Percentiles rank a stretch among this genome's conserved stretches.
Conservation (phyloP, 1,140 invertebrate species). For the Bombus fervidus region DNA sequence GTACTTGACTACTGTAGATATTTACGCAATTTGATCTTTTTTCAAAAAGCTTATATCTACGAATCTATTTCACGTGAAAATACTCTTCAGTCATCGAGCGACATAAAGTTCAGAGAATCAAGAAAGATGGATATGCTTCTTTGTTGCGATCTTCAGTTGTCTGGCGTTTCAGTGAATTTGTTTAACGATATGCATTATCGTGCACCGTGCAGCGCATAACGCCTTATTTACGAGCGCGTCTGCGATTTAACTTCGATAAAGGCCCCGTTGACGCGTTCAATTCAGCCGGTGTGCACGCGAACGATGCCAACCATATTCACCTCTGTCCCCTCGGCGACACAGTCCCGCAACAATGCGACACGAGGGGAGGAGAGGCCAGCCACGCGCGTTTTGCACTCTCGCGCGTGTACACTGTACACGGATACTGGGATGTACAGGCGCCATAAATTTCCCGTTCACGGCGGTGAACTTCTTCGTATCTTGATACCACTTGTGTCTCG, state of each 20-base stretch:
- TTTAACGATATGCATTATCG: slow-evolving; percentile 49
- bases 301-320: slow-evolving; percentile 12
- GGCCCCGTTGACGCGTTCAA: slow-evolving; percentile 41
- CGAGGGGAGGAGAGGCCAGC: not conserved
- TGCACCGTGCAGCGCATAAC: slow-evolving; percentile 18
- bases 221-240: slow-evolving; percentile 26
- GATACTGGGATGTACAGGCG: slow-evolving; percentile 11
- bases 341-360: slow-evolving; percentile 25
- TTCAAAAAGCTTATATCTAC: too few relatives aligned
- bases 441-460: slow-evolving; percentile 38
- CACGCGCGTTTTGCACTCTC: slow-evolving; percentile 18
- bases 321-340: not conserved
- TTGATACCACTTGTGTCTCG: slow-evolving; percentile 40
- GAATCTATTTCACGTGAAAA: too few relatives aligned
- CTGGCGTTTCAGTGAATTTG: slow-evolving; percentile 38
- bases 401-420: not conserved
- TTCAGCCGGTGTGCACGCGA: slow-evolving; percentile 27
- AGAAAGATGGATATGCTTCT: too few relatives aligned
- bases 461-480: slow-evolving; percentile 42
- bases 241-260: slow-evolving; percentile 30
- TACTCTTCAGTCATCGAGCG: too few relatives aligned
- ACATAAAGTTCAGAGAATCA: too few relatives aligned
- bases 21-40: too few relatives aligned
- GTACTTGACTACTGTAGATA: too few relatives aligned
- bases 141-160: not conserved